These are phyloP conservation scores for Trissonchulus sp. DNA, from an alignment of 2,888 invertebrate genomes.

Conservation along the genomic window DNA sequence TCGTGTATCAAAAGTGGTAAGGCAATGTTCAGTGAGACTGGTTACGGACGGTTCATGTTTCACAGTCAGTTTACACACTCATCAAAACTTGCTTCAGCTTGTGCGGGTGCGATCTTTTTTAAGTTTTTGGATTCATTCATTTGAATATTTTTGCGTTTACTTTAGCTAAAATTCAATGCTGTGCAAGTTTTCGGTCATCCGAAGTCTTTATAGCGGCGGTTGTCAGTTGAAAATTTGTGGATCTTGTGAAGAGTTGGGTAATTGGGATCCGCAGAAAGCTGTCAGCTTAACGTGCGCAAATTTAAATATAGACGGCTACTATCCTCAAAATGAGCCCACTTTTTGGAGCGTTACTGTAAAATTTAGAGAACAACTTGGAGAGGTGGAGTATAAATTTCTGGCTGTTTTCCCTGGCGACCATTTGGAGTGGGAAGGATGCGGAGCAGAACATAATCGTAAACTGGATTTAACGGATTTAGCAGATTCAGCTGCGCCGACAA, in stretches of 20 bases:
- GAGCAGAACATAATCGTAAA: constrained; percentile 14
- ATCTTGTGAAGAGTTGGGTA: constrained; percentile 8
- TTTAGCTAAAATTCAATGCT: constrained; percentile 1
- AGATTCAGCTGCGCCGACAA: not conserved
- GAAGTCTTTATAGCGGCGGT: not conserved
- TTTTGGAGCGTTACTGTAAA: constrained; percentile 21
- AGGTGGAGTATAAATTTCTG: not conserved
- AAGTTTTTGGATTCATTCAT: no score
- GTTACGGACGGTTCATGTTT: no score
- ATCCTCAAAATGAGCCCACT: constrained; percentile 21
- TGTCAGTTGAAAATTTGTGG: not conserved
- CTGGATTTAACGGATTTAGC: not conserved
- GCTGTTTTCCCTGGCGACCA: not conserved
- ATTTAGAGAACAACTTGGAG: no score
- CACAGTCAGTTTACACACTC: no score
- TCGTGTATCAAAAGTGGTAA: no score
- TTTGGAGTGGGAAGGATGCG: constrained; percentile 30
- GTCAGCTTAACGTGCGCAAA: not conserved
- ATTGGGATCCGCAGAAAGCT: constrained; percentile 10
- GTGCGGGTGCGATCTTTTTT: no score
- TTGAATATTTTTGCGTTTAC: no score
- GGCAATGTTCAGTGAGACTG: no score
- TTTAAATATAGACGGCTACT: not conserved
- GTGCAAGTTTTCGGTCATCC: not conserved
- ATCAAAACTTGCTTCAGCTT: no score